These are phyloP conservation scores for Poeciliopsis prolifica DNA, from an alignment of 2,113 vertebrate species.

Conservation along the genomic window DNA sequence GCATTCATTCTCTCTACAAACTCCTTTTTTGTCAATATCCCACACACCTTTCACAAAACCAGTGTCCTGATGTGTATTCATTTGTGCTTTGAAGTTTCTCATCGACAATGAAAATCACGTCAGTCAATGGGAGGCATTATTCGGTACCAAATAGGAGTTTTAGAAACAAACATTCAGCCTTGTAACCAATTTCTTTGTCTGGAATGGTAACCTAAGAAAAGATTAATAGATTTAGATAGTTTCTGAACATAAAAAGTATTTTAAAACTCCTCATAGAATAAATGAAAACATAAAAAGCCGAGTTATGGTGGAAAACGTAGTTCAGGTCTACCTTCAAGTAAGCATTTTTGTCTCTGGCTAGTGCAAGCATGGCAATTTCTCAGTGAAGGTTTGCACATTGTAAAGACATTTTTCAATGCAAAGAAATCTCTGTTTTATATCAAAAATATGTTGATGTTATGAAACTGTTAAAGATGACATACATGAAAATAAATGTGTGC, in stretches of 20 bases:
- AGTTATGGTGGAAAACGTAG: too few relatives aligned
- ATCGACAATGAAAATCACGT: conserved; percentile 13
- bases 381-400: background rate
- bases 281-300: too few relatives aligned
- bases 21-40: conserved; percentile 14
- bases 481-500: background rate
- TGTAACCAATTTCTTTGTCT: background rate
- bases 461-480: background rate
- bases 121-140: background rate
- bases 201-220: background rate
- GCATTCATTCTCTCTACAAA: conserved; percentile 10
- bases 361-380: background rate
- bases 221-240: background rate
- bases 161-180: background rate
- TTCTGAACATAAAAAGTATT: background rate
- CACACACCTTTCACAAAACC: conserved; percentile 1
- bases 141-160: background rate
- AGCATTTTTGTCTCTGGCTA: background rate
- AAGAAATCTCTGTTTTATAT: background rate
- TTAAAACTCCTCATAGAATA: background rate
- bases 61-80: conserved; percentile 11
- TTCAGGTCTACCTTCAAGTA: background rate
- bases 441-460: background rate
- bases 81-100: conserved; percentile 8
- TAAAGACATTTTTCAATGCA: background rate